Evolutionary conservation across 2,888 invertebrate genomes (phyloP).

Genomic region (Bugula neritina): DNA sequence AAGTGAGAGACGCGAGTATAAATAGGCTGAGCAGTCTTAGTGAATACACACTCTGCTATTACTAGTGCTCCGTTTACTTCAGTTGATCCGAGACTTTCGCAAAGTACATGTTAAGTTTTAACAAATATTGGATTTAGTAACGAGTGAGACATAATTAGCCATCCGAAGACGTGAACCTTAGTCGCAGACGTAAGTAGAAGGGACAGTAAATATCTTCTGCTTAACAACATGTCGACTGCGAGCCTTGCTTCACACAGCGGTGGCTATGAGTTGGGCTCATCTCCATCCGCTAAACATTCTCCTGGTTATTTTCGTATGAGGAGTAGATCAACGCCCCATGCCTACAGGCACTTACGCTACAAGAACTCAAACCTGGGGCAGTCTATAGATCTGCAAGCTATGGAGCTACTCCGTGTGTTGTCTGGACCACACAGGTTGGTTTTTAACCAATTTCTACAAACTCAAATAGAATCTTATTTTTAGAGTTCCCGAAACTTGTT

Average conservation of each 20-base stretch:
- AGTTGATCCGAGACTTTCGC: too few species aligned
- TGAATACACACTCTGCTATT: too few species aligned
- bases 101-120: too few species aligned
- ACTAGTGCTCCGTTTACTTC: too few species aligned
- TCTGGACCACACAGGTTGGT: conserved; percentile 1
- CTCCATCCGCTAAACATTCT: background rate
- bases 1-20: too few species aligned
- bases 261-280: background rate
- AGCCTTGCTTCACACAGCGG: background rate
- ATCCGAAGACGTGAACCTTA: too few species aligned
- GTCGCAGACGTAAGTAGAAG: background rate
- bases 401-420: background rate
- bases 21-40: too few species aligned
- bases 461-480: too few species aligned
- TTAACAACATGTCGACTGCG: background rate
- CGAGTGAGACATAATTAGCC: too few species aligned
- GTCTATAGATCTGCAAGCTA: background rate
- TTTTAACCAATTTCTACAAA: too few species aligned
- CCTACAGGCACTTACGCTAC: background rate
- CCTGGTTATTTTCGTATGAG: conserved; percentile 14
- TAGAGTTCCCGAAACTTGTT: too few species aligned
- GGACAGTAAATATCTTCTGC: background rate
- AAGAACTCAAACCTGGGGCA: background rate
- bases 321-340: conserved; percentile 22
- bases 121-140: too few species aligned